Evolutionary conservation across 1,140 invertebrate genomes (phyloP), one percentile per base, ranked within the genome.

Genomic region (Stegodyphus mimosarum): DNA sequence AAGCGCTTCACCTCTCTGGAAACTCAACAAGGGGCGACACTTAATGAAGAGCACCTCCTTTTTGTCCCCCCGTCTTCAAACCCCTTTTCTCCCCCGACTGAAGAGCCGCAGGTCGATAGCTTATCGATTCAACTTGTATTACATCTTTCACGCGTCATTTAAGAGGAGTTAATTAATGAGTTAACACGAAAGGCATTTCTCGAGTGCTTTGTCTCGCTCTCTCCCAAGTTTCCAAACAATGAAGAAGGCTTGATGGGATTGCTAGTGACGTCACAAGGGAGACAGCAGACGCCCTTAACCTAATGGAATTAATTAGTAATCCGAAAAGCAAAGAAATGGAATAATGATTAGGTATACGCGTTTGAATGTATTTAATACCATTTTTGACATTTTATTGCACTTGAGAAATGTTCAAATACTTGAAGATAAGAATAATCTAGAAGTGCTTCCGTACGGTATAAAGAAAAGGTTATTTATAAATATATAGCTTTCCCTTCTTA

Each of bases 111-210:
- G 78, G 73, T 84, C 81, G 81, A 84, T 84, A 76, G 63, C 60
- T 76, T 76, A 84, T 84, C 81, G 81, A 84, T 84, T 76, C 64
- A 49, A 52, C 72, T 84, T 84, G 81, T 84, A 84, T 84, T 84
- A 84, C 81, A 84, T 84, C 81, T 84, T 76, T 70, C 81, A 17
- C 73, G 63, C 66, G 81, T 84, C 81, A 84, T 75, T 84, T 84
- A 84, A 70, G 72, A 76, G 51, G 63, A 84, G 72, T 84, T 76
- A 84, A 76, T 84, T 76, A 76, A 76, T 76, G 72, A 69, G 81
- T 84, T 84, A 84, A 84, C 81, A 76, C 81, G 72, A 60, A 74
- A 74, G 70, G 55, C 53, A 52, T 48, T 33, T 66, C 71, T 83
- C 55, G 55, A 74, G 71, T 33, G 71, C 15, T 7, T 17, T n/a